Evolutionary conservation across 2,888 invertebrate species (phyloP), one percentile per base, ranked within the genome.

Genomic region (Ryuthela nishihirai): DNA sequence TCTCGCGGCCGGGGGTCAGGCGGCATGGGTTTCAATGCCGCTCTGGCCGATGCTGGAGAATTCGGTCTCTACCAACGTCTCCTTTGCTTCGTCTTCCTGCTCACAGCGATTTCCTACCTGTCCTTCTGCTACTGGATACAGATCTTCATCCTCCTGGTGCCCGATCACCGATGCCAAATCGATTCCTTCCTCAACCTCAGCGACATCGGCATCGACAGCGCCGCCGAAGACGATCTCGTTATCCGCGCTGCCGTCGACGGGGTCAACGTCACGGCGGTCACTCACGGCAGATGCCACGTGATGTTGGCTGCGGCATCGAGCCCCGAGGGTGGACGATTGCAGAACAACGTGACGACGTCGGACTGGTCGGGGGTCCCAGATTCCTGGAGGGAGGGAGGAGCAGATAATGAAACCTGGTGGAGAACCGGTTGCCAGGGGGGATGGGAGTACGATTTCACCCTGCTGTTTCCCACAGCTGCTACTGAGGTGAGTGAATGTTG

Each of bases 11-110:
- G n/a, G n/a, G n/a, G n/a, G n/a, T n/a, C n/a, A n/a, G n/a, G n/a
- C n/a, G n/a, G n/a, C n/a, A 60, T 60, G 60, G 54, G 50, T 24
- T 60, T 60, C 54, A 50, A 60, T 20, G 36, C 49, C 18, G 50
- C 52, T 39, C 32, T 60, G 25, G 35, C 41, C 5, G 60, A 54
- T 12, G 60, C 60, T 12, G 60, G 60, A 34, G 60, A 46, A 38
- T 60, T 60, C 35, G 60, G 60, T n/a, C 54, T 60, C 21, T 60
- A 60, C 29, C 54, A 60, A 25, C 32, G 52, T 12, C 54, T 54
- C 23, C 24, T 60, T 12, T 50, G 46, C 18, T 60, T 60, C 17
- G 60, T 54, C 2, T 60, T 60, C 48, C 36, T 60, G 24, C 24
- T 54, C 26, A 45, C 50, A 7, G 60, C 54, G 18, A 60, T 60